These are phyloP conservation scores for Leptopilina boulardi DNA, from an alignment of 1,140 invertebrate genomes.

Conservation along the genomic window DNA sequence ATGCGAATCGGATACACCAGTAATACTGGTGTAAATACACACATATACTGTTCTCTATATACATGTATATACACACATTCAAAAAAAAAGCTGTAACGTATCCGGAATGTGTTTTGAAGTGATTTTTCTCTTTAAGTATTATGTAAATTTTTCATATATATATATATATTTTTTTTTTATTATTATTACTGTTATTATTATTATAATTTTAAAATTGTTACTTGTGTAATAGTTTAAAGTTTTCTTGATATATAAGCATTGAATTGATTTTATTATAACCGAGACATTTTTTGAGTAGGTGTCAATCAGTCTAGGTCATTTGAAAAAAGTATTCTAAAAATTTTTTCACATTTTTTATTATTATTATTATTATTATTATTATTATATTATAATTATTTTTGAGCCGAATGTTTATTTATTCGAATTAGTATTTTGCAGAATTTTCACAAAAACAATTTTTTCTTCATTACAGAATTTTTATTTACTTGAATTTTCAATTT, in stretches of 20 bases:
- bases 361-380: too few species aligned
- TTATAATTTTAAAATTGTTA: background rate
- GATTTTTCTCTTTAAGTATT: background rate
- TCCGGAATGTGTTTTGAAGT: conserved; percentile 1
- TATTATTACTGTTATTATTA: background rate
- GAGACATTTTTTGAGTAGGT: background rate
- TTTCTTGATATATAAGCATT: too few species aligned
- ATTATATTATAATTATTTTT: too few species aligned
- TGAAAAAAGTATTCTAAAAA: background rate
- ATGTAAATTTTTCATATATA: background rate
- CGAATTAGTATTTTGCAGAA: too few species aligned
- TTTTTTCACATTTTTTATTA: background rate
- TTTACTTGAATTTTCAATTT: too few species aligned
- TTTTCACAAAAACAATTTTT: too few species aligned
- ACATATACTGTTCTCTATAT: background rate
- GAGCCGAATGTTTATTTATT: too few species aligned
- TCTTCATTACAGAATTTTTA: too few species aligned
- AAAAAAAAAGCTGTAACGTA: background rate
- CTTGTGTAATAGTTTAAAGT: conserved; percentile 22
- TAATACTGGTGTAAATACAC: background rate
- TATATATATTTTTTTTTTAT: background rate
- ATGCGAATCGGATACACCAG: conserved; percentile 24
- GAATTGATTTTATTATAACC: background rate
- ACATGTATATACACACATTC: background rate
- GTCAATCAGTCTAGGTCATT: background rate